Evolutionary conservation across 2,113 vertebrate genomes (phyloP).

Genomic region (Antigone vipio): DNA sequence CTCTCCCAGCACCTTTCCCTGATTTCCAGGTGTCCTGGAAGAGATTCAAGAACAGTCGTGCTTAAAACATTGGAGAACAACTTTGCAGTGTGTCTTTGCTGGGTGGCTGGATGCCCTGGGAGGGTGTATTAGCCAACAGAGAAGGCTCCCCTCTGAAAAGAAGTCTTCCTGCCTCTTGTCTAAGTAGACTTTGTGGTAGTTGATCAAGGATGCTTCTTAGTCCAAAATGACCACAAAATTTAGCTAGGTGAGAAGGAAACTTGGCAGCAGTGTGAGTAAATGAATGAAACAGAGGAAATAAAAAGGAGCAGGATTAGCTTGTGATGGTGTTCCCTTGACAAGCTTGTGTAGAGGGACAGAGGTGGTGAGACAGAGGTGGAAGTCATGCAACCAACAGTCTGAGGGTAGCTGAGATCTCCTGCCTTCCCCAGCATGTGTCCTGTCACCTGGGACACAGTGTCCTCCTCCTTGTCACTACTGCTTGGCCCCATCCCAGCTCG

Average conservation of each 20-base stretch:
- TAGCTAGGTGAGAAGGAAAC: background rate
- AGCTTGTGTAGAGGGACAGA: background rate
- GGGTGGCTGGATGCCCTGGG: background rate
- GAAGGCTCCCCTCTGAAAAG: background rate
- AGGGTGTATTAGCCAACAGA: background rate
- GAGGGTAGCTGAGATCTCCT: background rate
- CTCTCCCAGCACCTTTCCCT: fast-evolving
- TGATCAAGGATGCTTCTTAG: background rate
- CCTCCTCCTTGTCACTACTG: background rate
- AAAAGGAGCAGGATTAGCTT: background rate
- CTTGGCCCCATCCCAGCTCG: background rate
- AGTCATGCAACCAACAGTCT: background rate
- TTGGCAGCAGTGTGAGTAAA: background rate
- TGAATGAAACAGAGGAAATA: too few species aligned
- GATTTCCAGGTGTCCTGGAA: background rate
- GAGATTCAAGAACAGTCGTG: background rate
- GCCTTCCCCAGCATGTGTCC: background rate
- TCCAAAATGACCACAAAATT: background rate
- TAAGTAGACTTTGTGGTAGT: background rate
- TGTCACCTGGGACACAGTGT: background rate
- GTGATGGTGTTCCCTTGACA: background rate
- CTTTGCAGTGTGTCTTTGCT: background rate
- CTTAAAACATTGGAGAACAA: background rate
- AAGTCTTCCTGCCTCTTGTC: background rate
- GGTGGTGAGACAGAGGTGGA: too few species aligned